Percentiles rank a stretch among this genome's conserved stretches.
Conservation (phyloP, 2,888 invertebrate genomes). For the Drosophila hamatofila region DNA sequence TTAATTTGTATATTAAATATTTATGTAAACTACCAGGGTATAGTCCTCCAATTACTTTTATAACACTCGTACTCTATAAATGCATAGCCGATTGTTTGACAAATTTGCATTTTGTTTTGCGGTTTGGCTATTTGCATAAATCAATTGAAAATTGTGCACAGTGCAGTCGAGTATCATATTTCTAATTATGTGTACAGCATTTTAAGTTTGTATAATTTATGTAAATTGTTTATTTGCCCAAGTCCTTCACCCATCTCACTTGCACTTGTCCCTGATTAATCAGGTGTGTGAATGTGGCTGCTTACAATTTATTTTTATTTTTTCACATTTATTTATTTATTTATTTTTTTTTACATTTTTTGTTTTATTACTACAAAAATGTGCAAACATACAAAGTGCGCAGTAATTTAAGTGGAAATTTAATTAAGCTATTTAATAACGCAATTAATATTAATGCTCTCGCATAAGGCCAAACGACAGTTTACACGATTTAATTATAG, state of each 20-base stretch:
- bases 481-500: slow-evolving; percentile 78
- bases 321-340: neutral
- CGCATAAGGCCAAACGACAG: slow-evolving; percentile 49
- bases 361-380: slow-evolving; percentile 1
- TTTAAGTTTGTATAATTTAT: slow-evolving; percentile 71
- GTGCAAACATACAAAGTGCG: slow-evolving; percentile 28
- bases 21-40: neutral
- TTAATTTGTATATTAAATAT: neutral
- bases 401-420: slow-evolving; percentile 70
- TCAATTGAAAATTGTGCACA: slow-evolving; percentile 64
- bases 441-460: slow-evolving; percentile 75
- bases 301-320: slow-evolving; percentile 6
- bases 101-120: slow-evolving; percentile 65
- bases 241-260: neutral
- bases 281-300: slow-evolving; percentile 43
- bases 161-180: slow-evolving; percentile 57
- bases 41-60: neutral
- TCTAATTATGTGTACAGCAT: slow-evolving; percentile 75
- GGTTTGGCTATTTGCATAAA: slow-evolving; percentile 77
- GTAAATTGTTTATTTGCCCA: slow-evolving; percentile 58
- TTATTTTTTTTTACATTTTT: neutral
- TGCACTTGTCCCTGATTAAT: slow-evolving; percentile 47
- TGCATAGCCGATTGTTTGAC: slow-evolving; percentile 34
- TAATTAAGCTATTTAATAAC: slow-evolving; percentile 71
- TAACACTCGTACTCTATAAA: neutral